Conservation (phyloP, 2,888 invertebrate genomes). For the Philhelius pedissequus region DNA sequence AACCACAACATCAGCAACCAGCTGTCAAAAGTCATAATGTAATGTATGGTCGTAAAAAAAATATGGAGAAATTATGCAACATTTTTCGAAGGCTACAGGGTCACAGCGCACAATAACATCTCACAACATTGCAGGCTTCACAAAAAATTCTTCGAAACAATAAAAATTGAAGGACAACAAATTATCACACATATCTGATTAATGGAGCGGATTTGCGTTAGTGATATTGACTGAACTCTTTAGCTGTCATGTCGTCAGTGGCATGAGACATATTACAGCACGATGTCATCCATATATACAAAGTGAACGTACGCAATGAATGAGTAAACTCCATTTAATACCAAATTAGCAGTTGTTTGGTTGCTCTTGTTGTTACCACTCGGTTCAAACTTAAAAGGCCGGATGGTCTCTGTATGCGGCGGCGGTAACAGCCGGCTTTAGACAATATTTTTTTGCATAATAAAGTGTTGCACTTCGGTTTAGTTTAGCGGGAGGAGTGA, state of each 20-base stretch:
- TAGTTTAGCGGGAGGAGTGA: not conserved
- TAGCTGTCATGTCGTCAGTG: not conserved
- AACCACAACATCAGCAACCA: not conserved
- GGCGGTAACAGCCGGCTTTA: conserved; percentile 21
- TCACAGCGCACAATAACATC: not conserved
- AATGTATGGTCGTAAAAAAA: not conserved
- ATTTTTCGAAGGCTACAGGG: not conserved
- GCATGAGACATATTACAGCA: not conserved
- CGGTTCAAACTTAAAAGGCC: not conserved
- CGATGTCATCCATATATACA: conserved; percentile 2
- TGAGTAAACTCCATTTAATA: not conserved
- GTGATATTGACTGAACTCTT: conserved; percentile 39
- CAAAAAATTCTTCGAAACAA: conserved; percentile 12
- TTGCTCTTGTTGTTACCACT: not conserved
- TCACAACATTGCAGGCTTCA: not conserved
- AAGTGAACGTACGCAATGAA: conserved; percentile 6
- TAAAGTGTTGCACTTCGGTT: conserved; percentile 1
- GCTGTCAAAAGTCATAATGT: not conserved
- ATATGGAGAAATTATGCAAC: not conserved
- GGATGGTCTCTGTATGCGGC: not conserved
- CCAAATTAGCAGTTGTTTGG: not conserved
- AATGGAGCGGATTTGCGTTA: conserved; percentile 52
- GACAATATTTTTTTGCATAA: conserved; percentile 11
- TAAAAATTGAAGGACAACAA: conserved; percentile 39
- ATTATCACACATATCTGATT: conserved; percentile 55